Base-by-base conservation (phyloP, 2,888 invertebrate species). In the Podabrus alpinus region DNA sequence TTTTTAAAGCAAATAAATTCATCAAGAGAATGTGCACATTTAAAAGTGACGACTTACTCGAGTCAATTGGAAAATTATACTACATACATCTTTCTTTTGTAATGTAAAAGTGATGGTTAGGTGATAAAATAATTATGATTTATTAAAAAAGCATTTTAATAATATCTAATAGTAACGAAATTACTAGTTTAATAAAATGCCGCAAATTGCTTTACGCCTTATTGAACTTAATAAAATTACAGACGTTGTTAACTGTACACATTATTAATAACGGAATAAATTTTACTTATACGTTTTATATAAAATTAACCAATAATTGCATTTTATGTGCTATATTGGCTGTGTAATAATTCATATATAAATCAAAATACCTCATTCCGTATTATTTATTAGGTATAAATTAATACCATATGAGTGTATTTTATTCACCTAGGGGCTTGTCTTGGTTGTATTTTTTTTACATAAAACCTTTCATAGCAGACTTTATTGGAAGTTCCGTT, bases 91-190 rank as follows among this genome's bases (percentile, higher is more conserved):
- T 70, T 74, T 70, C 45, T 45, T 45, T 45, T 45, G 70, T 70
- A 69, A 74, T 70, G 70, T 69, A 74, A 74, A 74, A 74, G 70
- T 70, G 70, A 67, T 61, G 66, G 70, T 74, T 74, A 74, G 29
- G 66, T 62, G 71, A 68, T 74, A 71, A 74, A 74, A 74, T 74
- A 74, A 71, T 60, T 68, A 67, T 74, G 74, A 74, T 74, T 74
- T 74, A 74, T 74, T 71, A 71, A 74, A 74, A 71, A 71, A 61
- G 69, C 68, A 68, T 71, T 71, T 74, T 74, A 59, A 74, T 71
- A 64, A 45, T 45, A 45, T 45, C 45, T 74, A 71, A 74, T 71
- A 71, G 73, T 69, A 69, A 73, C 69, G 59, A 69, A 73, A 73
- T 73, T 69, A 60, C 69, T 61, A 59, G 69, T 69, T 66, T 69